Evolutionary conservation across 1,140 invertebrate species (phyloP).

Genomic region (Papilio polytes): DNA sequence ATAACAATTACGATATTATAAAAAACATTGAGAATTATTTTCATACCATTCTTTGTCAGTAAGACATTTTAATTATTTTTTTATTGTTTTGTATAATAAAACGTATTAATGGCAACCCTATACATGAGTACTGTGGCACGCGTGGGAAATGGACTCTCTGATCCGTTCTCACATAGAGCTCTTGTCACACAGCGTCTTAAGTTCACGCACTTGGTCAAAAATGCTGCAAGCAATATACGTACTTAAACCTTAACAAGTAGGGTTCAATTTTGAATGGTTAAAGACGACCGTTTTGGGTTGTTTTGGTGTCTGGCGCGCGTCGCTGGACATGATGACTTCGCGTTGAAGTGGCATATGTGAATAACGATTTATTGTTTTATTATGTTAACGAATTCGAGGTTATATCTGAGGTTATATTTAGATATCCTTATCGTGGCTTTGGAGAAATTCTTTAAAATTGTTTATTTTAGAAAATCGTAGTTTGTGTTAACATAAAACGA

Average conservation of each 20-base stretch:
- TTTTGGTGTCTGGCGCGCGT: slow-evolving; percentile 33
- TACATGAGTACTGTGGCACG: slow-evolving; percentile 45
- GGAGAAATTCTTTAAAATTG: background rate
- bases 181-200: slow-evolving; percentile 33
- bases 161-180: slow-evolving; percentile 49
- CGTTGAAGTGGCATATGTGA: slow-evolving; percentile 48
- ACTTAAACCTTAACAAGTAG: background rate
- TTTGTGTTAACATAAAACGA: background rate
- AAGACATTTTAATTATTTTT: too few relatives aligned
- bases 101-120: slow-evolving; percentile 31
- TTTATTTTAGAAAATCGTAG: background rate
- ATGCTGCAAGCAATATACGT: background rate
- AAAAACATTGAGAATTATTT: too few relatives aligned
- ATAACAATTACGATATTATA: too few relatives aligned
- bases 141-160: slow-evolving; percentile 51
- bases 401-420: slow-evolving; percentile 34
- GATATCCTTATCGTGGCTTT: slow-evolving; percentile 31
- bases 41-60: too few relatives aligned
- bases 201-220: slow-evolving; percentile 17
- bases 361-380: slow-evolving; percentile 50
- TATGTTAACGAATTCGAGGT: slow-evolving; percentile 43
- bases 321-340: slow-evolving; percentile 40
- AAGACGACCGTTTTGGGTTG: background rate
- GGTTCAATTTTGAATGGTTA: background rate
- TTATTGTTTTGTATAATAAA: slow-evolving; percentile 11